Evolutionary conservation across 2,113 vertebrate genomes (phyloP), one percentile per base, ranked within the genome.

Genomic region (Hemiscyllium ocellatum): DNA sequence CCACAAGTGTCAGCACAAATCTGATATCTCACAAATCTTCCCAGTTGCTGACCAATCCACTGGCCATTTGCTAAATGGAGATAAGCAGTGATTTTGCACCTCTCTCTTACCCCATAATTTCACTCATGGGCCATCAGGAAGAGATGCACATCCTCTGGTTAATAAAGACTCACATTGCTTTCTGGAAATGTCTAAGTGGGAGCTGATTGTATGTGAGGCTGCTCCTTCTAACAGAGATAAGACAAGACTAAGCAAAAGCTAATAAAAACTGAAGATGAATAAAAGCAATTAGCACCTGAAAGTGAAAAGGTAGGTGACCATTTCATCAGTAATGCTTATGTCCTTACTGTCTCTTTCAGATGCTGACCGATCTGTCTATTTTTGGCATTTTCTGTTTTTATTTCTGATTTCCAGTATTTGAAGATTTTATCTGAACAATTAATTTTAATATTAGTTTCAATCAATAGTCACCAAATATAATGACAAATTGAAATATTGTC

Each of bases 371-470:
- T 42, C 80, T 83, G 85, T 52, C 47, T 12, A 87, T 52, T 87
- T 29, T 50, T 47, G 26, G 47, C 22, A 52, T 50, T 52, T 87
- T 52, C 47, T 29, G 37, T 20, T 83, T 83, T 42, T 42, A 83
- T 83, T 52, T 52, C 85, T 10, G 85, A 87, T 87, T 87, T 50
- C 42, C 85, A 87, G 42, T 29, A 87, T 87, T 87, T 87, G 85
- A 22, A 87, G 85, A 87, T 87, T 87, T 87, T 87, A 87, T 50
- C 50, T 26, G 20, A 87, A 29, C 42, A 50, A 52, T 87, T 50
- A 10, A 52, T 87, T 87, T 87, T 52, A 87, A 52, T 87, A 83
- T 83, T 83, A 37, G 37, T 83, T 83, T 42, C 80, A 83, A 83
- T 83, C 80, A 83, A 83, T 83, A 83, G 37, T 47, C 80, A 17